Conservation (phyloP, 2,797 vertebrate species). For the Catamblyrhynchus diadema region DNA sequence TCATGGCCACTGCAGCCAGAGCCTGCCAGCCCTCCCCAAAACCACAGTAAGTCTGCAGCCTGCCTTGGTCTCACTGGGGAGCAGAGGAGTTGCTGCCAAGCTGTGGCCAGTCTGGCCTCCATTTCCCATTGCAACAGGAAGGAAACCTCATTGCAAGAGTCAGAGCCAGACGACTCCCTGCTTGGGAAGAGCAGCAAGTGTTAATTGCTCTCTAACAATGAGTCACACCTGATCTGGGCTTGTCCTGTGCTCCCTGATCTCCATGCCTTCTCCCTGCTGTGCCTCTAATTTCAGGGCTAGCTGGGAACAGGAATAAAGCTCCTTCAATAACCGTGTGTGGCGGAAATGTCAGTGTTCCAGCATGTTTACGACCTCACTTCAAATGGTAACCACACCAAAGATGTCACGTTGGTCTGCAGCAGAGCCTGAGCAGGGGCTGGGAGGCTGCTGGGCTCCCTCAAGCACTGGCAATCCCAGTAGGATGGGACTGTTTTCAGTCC, state of each 20-base stretch:
- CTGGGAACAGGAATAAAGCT: not conserved
- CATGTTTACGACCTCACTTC: not conserved
- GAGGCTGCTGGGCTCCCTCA: not conserved
- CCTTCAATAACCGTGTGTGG: not conserved
- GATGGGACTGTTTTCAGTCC: not conserved
- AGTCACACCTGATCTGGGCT: conserved; percentile 12
- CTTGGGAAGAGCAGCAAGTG: conserved; percentile 11
- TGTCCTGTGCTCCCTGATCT: not conserved
- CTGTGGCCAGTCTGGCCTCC: not conserved
- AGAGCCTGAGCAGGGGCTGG: not conserved
- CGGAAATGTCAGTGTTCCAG: not conserved
- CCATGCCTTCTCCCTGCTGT: not conserved
- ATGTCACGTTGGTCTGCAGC: not conserved
- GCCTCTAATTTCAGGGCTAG: conserved; percentile 3
- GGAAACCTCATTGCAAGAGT: not conserved
- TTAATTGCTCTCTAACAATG: conserved; percentile 5
- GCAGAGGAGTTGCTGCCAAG: not conserved
- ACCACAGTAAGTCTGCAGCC: not conserved
- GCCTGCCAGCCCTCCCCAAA: not conserved
- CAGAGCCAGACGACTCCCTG: not conserved
- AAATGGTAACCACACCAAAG: not conserved
- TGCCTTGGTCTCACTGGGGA: not conserved
- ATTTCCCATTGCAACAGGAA: not conserved
- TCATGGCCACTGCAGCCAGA: not conserved
- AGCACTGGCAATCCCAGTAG: not conserved